Conservation (phyloP, 2,888 invertebrate species). For the Schizotus pectinicornis region DNA sequence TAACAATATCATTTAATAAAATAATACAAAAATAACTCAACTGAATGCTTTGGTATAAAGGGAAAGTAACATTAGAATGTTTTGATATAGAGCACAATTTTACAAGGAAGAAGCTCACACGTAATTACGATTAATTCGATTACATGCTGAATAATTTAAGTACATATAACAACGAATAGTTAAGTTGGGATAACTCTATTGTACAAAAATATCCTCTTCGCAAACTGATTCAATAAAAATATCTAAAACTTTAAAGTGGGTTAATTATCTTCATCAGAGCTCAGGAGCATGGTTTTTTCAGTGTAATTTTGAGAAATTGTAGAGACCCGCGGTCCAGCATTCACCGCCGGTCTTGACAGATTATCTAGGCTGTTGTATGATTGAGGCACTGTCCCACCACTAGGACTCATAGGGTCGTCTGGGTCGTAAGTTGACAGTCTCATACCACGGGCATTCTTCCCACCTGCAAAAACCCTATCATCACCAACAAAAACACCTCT, state of each 20-base stretch:
- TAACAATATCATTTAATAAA: conserved; percentile 15
- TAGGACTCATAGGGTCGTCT: conserved; percentile 66
- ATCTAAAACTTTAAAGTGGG: conserved; percentile 9
- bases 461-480: conserved; percentile 54
- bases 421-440: conserved; percentile 72
- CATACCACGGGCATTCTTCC: conserved; percentile 70
- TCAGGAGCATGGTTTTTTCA: conserved; percentile 94
- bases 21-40: conserved; percentile 7
- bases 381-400: conserved; percentile 52
- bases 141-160: conserved; percentile 18
- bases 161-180: conserved; percentile 14
- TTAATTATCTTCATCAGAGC: conserved; percentile 86
- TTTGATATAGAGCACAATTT: conserved; percentile 7
- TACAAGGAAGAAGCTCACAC: conserved; percentile 2
- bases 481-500: conserved; percentile 5
- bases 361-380: conserved; percentile 53
- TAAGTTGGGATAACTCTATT: conserved; percentile 15
- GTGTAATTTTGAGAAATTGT: conserved; percentile 88
- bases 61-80: background rate
- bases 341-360: conserved; percentile 47
- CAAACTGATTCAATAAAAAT: conserved; percentile 4
- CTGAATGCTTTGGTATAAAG: conserved; percentile 1
- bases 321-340: conserved; percentile 73
- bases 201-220: conserved; percentile 26
- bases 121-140: conserved; percentile 16